A percentile compares a stretch with the other conserved stretches of the same genome.
phyloP scores from a whole-genome alignment of 2,888 invertebrate species.

The Nemurella pictetii region DNA sequence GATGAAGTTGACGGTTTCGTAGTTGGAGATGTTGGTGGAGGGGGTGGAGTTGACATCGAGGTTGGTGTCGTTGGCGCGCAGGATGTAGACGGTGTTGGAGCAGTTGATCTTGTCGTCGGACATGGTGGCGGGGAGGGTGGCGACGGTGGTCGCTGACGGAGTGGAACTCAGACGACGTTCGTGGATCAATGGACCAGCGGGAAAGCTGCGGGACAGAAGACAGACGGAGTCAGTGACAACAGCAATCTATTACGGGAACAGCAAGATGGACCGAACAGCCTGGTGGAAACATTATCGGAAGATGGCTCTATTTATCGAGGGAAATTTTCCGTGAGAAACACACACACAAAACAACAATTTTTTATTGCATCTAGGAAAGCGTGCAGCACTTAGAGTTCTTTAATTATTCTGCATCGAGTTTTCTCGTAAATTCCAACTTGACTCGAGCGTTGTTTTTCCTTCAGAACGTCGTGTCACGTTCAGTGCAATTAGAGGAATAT shows the following conservation, averaged over 20 bases:
- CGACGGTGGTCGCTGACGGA: neutral
- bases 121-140: neutral
- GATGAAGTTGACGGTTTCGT: slow-evolving; percentile 46
- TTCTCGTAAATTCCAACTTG: neutral
- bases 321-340: neutral
- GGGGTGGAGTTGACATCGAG: neutral
- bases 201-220: neutral
- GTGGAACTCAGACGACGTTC: neutral
- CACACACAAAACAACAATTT: neutral
- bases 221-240: neutral
- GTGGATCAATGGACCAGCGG: neutral
- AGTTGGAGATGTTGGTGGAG: slow-evolving; percentile 6
- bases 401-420: neutral
- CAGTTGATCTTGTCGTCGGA: neutral
- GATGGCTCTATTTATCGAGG: neutral
- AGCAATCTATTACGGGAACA: neutral
- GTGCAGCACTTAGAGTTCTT: neutral
- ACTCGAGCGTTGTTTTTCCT: neutral
- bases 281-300: no score
- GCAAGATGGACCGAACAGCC: neutral
- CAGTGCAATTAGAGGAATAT: neutral
- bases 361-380: no score
- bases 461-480: neutral
- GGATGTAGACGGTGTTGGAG: neutral
- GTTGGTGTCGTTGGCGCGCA: neutral